Evolutionary conservation across 2,113 vertebrate genomes (phyloP).

Genomic region (Ptilorrhoa leucosticta): DNA sequence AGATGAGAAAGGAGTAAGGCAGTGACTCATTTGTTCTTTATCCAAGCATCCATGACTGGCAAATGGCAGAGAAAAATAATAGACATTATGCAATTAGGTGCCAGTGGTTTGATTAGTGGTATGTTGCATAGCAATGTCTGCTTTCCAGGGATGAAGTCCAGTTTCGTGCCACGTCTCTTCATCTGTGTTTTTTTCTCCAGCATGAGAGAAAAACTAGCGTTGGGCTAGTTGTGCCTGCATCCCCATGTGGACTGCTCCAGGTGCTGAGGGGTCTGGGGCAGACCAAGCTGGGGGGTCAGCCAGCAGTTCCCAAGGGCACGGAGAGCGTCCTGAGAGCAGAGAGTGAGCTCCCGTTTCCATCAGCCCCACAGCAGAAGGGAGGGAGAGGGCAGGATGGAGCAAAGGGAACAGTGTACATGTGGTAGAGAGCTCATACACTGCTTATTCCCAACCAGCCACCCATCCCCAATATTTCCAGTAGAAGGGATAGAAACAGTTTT

Average conservation of each 20-base stretch:
- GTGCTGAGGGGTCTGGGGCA: background rate
- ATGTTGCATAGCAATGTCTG: background rate
- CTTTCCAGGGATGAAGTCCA: background rate
- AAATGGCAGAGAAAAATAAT: background rate
- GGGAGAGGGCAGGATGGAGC: background rate
- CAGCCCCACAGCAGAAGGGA: background rate
- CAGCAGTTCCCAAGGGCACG: fast-evolving
- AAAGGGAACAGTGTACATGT: background rate
- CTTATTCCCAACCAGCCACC: background rate
- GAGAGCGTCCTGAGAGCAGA: background rate
- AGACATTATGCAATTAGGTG: background rate
- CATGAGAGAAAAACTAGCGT: background rate
- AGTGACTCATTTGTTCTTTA: background rate
- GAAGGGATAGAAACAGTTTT: background rate
- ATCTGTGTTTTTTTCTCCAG: background rate
- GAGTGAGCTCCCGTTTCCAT: background rate
- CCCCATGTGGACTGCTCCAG: fast-evolving
- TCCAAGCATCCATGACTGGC: background rate
- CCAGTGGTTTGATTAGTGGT: background rate
- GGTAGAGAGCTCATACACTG: background rate
- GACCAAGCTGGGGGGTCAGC: background rate
- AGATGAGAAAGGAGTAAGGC: background rate
- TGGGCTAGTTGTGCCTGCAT: background rate
- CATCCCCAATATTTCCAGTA: background rate
- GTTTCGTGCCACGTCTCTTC: background rate